Base-by-base conservation (phyloP, 2,113 vertebrate genomes). In the Strigops habroptila region DNA sequence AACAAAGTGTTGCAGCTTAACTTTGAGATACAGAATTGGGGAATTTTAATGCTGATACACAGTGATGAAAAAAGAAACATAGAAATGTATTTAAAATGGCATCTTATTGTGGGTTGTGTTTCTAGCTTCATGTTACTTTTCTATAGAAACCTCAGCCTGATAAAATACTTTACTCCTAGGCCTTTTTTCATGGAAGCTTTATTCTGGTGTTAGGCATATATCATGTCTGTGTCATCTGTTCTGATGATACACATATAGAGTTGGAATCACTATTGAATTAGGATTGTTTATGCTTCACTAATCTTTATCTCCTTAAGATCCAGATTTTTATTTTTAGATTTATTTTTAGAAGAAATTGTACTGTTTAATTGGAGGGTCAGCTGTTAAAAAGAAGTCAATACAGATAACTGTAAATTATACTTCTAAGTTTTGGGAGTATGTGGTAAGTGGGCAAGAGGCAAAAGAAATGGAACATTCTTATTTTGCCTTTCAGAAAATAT, bases 341-440 rank as follows among this genome's bases (percentile, higher is more conserved):
- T 0, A 23, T 49, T 88, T 93, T 63, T 11, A 11, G 64, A 75
- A 67, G 0, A 69, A 81, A 24, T 21, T 81, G 4, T 8, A 41
- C 9, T 8, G 18, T 71, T 71, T 64, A 76, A 51, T 27, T 91
- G n/a, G 65, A 93, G 16, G 2, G 4, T 74, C 31, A 65, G 6
- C 14, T 85, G 18, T 68, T 46, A 80, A 57, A 63, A n/a, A 37
- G 4, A 84, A 75, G 3, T 31, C 7, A 52, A 24, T 12, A 39
- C 4, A 49, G 18, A 6, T 48, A 62, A 53, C 24, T 31, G 7
- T 35, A 23, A 28, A 12, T 82, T 60, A 65, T 12, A 79, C 14
- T n/a, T 51, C 44, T 71, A 60, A 71, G 48, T 0, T 52, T 49
- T n/a, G 1, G 1, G 17, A 39, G 2, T 7, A 5, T 30, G 13